Evolutionary conservation across 1,140 invertebrate species (phyloP), one percentile per base, ranked within the genome.

Genomic region (Polyergus mexicanus): DNA sequence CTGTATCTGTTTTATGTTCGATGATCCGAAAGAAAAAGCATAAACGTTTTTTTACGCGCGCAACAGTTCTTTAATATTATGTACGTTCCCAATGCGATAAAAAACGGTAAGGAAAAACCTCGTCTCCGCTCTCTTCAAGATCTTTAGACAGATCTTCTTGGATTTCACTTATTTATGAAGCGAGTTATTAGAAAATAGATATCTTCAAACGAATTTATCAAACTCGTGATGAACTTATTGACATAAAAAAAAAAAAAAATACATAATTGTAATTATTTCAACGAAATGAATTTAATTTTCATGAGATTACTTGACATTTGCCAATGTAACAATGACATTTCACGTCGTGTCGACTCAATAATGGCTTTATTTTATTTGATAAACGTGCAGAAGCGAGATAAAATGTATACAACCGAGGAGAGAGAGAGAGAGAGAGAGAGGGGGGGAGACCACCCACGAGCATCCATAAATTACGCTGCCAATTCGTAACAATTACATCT

Each of bases 401-500:
- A 65, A 47, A 32, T 5, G 72, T 51, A 35, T 38, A 41, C 19
- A 63, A 16, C n/a, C 11, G 7, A 32, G 41, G 6, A 10, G 60
- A 56, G 86, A 85, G 41, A 56, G 86, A 85, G 41, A 25, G 16
- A 16, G 66, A 38, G 6, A 10, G 60, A 56, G 86, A 85, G 41
- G 47, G 32, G 11, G 28, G 11, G 51, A 51, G 85, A 84, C 89
- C 89, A 91, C 87, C 91, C 85, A 88, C 86, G 66, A 65, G 54
- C 58, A 35, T 1, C 41, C 84, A 86, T 91, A 90, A 92, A 92
- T 92, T 90, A 80, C 86, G 32, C 6, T 56, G 74, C 74, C 85
- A 90, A 91, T 92, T 91, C 86, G 86, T 87, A 91, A 89, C 89
- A 92, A 92, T 92, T 92, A 86, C 85, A 38, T 51, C 13, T 51